These are phyloP conservation scores for Drosophila watanabei DNA, from an alignment of 1,140 invertebrate species.

Conservation along the genomic window DNA sequence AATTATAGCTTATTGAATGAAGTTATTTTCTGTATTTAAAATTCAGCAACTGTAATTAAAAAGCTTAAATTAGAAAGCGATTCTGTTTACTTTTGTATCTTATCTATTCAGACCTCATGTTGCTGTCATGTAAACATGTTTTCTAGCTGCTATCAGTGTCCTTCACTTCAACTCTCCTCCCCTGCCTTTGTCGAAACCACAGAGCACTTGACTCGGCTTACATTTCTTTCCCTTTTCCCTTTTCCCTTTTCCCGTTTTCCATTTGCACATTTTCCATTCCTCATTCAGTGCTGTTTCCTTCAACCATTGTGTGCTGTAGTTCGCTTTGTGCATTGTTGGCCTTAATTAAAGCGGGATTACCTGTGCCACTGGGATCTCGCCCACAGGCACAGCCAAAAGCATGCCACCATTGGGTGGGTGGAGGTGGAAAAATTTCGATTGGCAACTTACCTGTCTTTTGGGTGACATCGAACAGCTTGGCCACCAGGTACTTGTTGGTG, in stretches of 20 bases:
- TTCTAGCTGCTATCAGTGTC: constrained; percentile 1
- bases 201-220: constrained; percentile 22
- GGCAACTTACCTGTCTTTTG: constrained; percentile 90
- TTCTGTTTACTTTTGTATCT: neutral
- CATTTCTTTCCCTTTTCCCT: neutral
- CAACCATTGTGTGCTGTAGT: constrained; percentile 28
- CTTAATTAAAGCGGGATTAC: constrained; percentile 59
- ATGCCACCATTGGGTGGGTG: neutral
- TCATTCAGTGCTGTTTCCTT: constrained; percentile 39
- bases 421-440: constrained; percentile 20
- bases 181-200: constrained; percentile 3
- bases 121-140: neutral
- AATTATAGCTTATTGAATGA: neutral
- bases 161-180: constrained; percentile 1
- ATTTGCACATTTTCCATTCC: constrained; percentile 15
- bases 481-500: constrained; percentile 92
- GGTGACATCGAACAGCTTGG: constrained; percentile 96
- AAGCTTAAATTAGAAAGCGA: neutral
- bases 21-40: neutral
- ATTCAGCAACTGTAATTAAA: neutral
- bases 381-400: constrained; percentile 9
- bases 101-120: neutral
- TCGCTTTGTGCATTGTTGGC: constrained; percentile 48
- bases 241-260: constrained; percentile 1
- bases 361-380: constrained; percentile 29